Evolutionary conservation across 23 tunicate genomes (phyloP).

Genomic region (Halocynthia roretzi): DNA sequence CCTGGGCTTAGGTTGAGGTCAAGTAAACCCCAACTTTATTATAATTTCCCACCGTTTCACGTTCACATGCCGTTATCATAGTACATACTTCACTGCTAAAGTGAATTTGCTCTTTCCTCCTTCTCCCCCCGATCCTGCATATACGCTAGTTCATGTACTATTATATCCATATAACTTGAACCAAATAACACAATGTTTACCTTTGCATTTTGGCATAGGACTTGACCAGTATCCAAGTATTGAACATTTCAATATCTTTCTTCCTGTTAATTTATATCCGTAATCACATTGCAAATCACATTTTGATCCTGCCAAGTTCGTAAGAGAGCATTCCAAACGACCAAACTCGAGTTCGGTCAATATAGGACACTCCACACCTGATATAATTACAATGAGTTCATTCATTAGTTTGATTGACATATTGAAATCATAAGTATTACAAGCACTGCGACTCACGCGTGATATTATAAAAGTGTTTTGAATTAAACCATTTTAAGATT

Average conservation of each 20-base stretch:
- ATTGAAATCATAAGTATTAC: too few species aligned
- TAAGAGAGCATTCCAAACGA: conserved; percentile 36
- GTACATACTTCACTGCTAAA: too few species aligned
- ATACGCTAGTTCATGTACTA: too few species aligned
- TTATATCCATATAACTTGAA: too few species aligned
- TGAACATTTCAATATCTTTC: conserved; percentile 10
- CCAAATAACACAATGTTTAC: conserved; percentile 21
- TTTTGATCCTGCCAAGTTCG: conserved; percentile 29
- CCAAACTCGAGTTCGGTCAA: conserved; percentile 26
- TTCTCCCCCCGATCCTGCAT: too few species aligned
- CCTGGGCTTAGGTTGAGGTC: too few species aligned
- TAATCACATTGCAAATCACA: conserved; percentile 49
- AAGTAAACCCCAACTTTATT: too few species aligned
- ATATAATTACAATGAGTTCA: background rate
- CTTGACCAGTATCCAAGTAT: conserved; percentile 44
- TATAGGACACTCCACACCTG: conserved; percentile 26
- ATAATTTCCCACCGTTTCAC: too few species aligned
- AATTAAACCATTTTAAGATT: background rate
- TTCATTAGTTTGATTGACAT: background rate
- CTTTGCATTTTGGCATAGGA: conserved; percentile 26
- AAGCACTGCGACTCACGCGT: too few species aligned
- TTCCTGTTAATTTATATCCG: conserved; percentile 33
- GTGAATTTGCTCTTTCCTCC: too few species aligned
- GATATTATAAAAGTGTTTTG: background rate
- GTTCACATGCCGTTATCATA: too few species aligned